A percentile compares a stretch with the other conserved stretches of the same genome.
Evolutionary conservation across 2,113 vertebrate genomes (phyloP).

Genomic region (Thinocorus orbignyianus): DNA sequence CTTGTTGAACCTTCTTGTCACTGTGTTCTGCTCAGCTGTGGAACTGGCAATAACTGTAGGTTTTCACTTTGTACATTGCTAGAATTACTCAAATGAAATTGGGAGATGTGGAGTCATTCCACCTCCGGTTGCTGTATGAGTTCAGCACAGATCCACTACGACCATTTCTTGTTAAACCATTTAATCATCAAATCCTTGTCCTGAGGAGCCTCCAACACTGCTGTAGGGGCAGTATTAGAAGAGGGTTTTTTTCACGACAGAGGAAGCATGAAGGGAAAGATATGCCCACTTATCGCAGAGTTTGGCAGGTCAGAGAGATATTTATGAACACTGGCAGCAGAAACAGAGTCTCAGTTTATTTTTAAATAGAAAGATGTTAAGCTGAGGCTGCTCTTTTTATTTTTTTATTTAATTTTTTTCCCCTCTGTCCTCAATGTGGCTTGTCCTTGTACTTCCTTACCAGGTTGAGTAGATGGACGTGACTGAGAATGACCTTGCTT

Average conservation of each 20-base stretch:
- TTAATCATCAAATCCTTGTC: background rate
- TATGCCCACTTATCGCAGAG: background rate
- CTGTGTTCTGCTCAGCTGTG: background rate
- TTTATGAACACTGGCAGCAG: background rate
- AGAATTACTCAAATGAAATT: background rate
- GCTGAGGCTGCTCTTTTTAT: background rate
- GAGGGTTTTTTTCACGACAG: background rate
- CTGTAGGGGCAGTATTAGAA: background rate
- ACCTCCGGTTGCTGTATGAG: background rate
- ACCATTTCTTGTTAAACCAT: background rate
- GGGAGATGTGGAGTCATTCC: background rate
- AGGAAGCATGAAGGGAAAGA: background rate
- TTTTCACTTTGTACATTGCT: background rate
- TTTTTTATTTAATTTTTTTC: background rate
- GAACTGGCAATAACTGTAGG: background rate
- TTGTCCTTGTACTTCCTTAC: constrained; percentile 32
- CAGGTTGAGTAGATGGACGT: background rate
- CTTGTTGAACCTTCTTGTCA: background rate
- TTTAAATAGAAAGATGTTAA: constrained; percentile 52
- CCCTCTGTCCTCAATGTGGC: background rate
- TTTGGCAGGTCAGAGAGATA: background rate
- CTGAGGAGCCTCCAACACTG: background rate
- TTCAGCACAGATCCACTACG: rapidly evolving
- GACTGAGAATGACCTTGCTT: background rate
- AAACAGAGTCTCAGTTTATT: background rate